A percentile compares a stretch with the other conserved stretches of the same genome.
Conservation (phyloP, 2,888 invertebrate genomes). For the Drosophila robusta region DNA sequence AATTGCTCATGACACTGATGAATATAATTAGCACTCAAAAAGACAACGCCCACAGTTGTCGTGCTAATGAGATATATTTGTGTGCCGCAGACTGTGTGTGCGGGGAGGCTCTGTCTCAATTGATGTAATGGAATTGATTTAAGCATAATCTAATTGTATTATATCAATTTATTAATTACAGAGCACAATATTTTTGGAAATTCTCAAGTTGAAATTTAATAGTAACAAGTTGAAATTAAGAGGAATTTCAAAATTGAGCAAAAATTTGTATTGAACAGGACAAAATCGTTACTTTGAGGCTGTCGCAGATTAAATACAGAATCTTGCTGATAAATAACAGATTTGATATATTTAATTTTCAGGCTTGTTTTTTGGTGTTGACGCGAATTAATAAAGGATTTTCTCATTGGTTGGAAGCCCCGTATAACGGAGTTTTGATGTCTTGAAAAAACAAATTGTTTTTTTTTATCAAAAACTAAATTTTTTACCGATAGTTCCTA, state of each 20-base stretch:
- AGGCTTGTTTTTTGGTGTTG: no score
- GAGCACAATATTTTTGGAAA: not conserved
- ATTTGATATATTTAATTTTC: no score
- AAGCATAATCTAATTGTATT: constrained; percentile 50
- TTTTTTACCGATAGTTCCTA: no score
- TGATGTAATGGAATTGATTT: constrained; percentile 57
- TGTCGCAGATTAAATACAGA: no score
- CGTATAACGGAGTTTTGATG: no score
- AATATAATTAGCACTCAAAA: constrained; percentile 68
- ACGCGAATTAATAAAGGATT: no score
- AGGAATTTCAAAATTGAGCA: not conserved
- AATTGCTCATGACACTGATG: constrained; percentile 64
- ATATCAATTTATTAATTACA: constrained; percentile 21
- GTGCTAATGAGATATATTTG: constrained; percentile 63
- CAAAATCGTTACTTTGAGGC: no score
- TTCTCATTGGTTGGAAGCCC: no score
- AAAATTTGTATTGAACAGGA: not conserved
- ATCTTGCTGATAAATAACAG: no score
- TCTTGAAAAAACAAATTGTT: no score
- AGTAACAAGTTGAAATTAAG: not conserved
- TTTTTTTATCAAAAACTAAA: no score
- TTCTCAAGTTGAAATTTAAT: not conserved
- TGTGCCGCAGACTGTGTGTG: constrained; percentile 12
- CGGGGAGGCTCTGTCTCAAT: constrained; percentile 17
- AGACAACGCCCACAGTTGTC: constrained; percentile 74